Evolutionary conservation across 2,113 vertebrate species (phyloP).

Genomic region (Syngnathus scovelli): DNA sequence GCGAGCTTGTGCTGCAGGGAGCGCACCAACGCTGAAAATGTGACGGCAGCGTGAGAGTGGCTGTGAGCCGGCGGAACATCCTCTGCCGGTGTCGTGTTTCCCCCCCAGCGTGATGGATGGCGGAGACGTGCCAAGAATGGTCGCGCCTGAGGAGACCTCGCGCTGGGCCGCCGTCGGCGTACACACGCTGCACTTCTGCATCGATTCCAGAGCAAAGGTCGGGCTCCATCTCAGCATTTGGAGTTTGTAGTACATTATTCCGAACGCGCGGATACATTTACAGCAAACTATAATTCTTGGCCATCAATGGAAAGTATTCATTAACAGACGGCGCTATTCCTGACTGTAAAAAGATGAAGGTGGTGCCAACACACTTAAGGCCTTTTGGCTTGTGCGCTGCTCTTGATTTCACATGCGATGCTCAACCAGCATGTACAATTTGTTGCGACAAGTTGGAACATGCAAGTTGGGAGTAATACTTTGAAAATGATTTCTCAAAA

Average conservation of each 20-base stretch:
- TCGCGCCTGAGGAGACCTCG: conserved; percentile 40
- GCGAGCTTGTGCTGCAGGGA: not conserved
- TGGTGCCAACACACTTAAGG: conserved; percentile 2
- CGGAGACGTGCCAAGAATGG: conserved; percentile 52
- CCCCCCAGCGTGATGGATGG: conserved; percentile 47
- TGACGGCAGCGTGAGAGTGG: conserved; percentile 43
- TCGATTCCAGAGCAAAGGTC: conserved; percentile 33
- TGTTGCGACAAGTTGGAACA: conserved; percentile 2
- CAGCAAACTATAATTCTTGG: conserved; percentile 1
- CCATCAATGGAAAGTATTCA: conserved; percentile 5
- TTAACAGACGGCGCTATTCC: not conserved
- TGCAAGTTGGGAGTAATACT: not conserved
- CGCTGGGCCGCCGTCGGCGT: conserved; percentile 47
- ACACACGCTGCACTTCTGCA: conserved; percentile 14
- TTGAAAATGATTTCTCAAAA: not conserved
- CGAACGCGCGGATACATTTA: conserved; percentile 17
- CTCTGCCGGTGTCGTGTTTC: conserved; percentile 59
- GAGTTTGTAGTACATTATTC: conserved; percentile 6
- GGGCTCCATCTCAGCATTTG: conserved; percentile 18
- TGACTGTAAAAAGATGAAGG: not conserved
- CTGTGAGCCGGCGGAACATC: conserved; percentile 56
- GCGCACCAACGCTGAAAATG: conserved; percentile 1
- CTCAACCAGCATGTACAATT: conserved; percentile 3
- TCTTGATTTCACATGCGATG: not conserved
- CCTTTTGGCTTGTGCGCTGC: not conserved